A percentile compares a stretch with the other conserved stretches of the same genome.
phyloP scores from a whole-genome alignment of 2,113 vertebrate species.

The Saimiri boliviensis region DNA sequence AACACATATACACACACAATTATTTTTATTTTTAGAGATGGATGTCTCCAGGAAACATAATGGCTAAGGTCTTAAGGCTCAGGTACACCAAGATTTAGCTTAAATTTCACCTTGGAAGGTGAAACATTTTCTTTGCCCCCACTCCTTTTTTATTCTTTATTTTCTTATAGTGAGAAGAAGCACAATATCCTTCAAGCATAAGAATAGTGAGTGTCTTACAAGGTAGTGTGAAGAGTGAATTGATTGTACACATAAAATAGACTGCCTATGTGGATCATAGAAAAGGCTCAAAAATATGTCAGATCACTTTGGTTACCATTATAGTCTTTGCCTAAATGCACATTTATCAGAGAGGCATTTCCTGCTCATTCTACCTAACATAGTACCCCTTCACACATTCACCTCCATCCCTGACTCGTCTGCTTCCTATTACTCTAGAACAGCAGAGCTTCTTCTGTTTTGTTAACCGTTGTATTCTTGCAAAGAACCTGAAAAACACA shows the following conservation, averaged over 20 bases:
- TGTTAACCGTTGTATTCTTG: neutral
- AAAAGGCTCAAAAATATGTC: neutral
- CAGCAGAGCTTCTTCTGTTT: neutral
- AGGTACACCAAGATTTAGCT: neutral
- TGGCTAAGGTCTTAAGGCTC: neutral
- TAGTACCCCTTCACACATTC: too few relatives aligned
- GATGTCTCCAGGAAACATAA: neutral
- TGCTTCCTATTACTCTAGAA: neutral
- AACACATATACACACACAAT: neutral
- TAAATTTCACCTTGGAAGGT: neutral
- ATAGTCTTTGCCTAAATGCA: neutral
- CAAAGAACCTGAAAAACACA: neutral
- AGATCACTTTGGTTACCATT: neutral
- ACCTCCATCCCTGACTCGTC: neutral
- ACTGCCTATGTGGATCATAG: rapidly evolving
- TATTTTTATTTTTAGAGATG: neutral
- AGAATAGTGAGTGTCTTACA: neutral
- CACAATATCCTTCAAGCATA: neutral
- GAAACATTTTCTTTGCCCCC: neutral
- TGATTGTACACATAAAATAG: rapidly evolving
- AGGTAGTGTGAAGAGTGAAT: neutral
- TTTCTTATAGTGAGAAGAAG: neutral
- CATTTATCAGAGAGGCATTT: neutral
- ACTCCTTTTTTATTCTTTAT: neutral
- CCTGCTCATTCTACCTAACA: neutral